A percentile compares a stretch with the other conserved stretches of the same genome.
Evolutionary conservation across 1,140 invertebrate species (phyloP).

Genomic region (Cydia amplana): DNA sequence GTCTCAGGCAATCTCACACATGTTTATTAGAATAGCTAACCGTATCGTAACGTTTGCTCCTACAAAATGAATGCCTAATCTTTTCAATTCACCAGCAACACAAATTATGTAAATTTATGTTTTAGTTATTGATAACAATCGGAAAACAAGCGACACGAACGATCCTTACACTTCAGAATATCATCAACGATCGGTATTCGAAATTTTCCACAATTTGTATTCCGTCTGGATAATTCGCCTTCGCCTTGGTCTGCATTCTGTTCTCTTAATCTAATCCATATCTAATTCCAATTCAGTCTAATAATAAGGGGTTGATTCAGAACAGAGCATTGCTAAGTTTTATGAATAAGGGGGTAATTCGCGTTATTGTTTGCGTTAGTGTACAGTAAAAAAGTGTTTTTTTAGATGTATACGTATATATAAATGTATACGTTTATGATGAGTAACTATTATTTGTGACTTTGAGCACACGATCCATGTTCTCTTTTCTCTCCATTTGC

Average conservation of each 20-base stretch:
- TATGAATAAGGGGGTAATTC: no score
- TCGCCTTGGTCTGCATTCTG: constrained; percentile 48
- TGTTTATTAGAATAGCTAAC: background rate
- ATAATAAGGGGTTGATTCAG: background rate
- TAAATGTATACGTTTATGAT: no score
- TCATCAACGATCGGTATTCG: constrained; percentile 66
- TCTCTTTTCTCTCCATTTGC: no score
- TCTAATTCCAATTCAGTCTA: background rate
- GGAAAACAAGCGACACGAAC: constrained; percentile 43
- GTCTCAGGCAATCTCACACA: no score
- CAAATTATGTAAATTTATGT: constrained; percentile 16
- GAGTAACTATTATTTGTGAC: no score
- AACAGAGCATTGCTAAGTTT: no score
- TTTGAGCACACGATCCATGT: no score
- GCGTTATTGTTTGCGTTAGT: no score
- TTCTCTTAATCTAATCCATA: background rate
- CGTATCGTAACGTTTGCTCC: background rate
- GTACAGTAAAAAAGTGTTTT: no score
- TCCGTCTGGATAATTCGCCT: constrained; percentile 74
- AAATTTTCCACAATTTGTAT: constrained; percentile 77
- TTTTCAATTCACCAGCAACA: background rate
- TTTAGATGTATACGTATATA: no score
- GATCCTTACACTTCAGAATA: constrained; percentile 54
- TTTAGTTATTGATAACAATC: constrained; percentile 30
- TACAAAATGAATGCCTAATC: background rate